A percentile compares a stretch with the other conserved stretches of the same genome.
Conservation (phyloP, 2,888 invertebrate genomes). For the Graphium colonna region DNA sequence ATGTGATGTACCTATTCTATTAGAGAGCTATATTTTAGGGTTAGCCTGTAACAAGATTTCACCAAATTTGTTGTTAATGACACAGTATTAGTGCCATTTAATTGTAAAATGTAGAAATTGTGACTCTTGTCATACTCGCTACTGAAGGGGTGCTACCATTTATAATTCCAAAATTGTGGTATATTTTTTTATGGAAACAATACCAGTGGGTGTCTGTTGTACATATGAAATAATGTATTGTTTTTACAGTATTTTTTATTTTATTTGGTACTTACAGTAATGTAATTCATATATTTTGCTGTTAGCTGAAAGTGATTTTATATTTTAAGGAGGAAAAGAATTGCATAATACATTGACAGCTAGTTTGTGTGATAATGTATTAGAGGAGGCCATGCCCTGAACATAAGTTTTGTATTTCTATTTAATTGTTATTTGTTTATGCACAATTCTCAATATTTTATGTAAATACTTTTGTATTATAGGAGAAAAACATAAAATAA, state of each 20-base stretch:
- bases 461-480: constrained; percentile 81
- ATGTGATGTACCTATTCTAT: constrained; percentile 68
- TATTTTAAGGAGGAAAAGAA: constrained; percentile 71
- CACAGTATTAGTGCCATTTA: constrained; percentile 78
- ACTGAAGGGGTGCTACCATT: constrained; percentile 81
- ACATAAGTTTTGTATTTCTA: constrained; percentile 78
- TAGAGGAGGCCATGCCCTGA: constrained; percentile 69
- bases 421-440: constrained; percentile 81
- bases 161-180: constrained; percentile 78
- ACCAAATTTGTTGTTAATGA: constrained; percentile 73
- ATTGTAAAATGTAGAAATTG: constrained; percentile 77
- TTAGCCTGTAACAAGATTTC: constrained; percentile 80
- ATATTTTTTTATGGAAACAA: constrained; percentile 78
- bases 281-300: constrained; percentile 73
- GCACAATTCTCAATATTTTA: constrained; percentile 81
- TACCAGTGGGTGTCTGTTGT: constrained; percentile 78
- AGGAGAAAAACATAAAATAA: constrained; percentile 80
- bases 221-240: constrained; percentile 74
- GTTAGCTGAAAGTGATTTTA: constrained; percentile 78
- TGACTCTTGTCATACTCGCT: constrained; percentile 82
- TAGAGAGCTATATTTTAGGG: constrained; percentile 67
- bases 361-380: constrained; percentile 72
- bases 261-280: constrained; percentile 77
- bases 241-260: constrained; percentile 78
- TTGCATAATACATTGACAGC: constrained; percentile 77